phyloP scores from a whole-genome alignment of 2,113 vertebrate species.

The Nesospiza acunhae region DNA sequence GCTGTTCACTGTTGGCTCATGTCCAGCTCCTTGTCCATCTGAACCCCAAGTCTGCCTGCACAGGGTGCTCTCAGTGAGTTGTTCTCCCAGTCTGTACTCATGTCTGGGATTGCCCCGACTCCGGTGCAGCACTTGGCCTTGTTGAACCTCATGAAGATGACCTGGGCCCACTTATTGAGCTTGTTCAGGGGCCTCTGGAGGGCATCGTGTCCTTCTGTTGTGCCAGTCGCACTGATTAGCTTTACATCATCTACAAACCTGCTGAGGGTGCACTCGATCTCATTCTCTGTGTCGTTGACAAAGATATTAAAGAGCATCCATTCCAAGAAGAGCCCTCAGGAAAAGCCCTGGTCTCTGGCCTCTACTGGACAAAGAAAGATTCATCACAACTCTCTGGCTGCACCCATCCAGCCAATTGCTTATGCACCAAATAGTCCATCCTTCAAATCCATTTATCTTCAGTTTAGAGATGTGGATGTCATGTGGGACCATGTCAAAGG shows the following conservation, averaged over 20 bases:
- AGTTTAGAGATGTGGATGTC: not conserved
- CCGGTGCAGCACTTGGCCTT: not conserved
- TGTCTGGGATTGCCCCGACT: accelerated
- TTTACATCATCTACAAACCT: not conserved
- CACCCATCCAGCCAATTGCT: not conserved
- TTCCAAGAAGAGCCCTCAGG: not conserved
- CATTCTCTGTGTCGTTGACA: not conserved
- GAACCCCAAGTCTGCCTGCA: not conserved
- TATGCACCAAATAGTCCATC: not conserved
- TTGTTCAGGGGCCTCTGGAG: not conserved
- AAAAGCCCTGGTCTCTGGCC: not conserved
- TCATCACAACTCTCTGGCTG: not conserved
- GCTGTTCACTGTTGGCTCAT: not conserved
- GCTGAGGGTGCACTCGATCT: not conserved
- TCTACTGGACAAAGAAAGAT: not conserved
- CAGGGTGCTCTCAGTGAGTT: not conserved
- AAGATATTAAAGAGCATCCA: not conserved
- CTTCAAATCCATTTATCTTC: not conserved
- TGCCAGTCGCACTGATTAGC: not conserved
- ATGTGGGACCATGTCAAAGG: not conserved
- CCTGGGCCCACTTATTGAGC: not conserved
- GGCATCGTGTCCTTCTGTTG: not conserved
- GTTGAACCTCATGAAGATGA: not conserved
- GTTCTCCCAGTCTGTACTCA: not conserved
- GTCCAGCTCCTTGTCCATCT: not conserved